Evolutionary conservation across 1,140 invertebrate genomes (phyloP), one percentile per base, ranked within the genome.

Genomic region (Apis laboriosa): DNA sequence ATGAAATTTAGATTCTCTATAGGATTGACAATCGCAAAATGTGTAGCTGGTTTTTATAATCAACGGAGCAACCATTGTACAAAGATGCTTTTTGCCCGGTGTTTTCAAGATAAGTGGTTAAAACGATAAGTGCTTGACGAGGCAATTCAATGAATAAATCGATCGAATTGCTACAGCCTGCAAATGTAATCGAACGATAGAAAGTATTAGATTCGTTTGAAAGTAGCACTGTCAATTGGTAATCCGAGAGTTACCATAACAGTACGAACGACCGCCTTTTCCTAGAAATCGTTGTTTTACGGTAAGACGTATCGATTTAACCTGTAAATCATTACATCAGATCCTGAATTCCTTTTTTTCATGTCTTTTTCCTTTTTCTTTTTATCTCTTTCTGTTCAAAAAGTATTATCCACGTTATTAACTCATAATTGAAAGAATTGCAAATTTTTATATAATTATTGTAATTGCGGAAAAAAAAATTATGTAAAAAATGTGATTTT

Each of bases 131-230:
- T n/a, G 63, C n/a, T 34, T 43, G 43, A 5, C 2, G n/a, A 55
- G 58, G 72, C 24, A 58, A 58, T 67, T 43, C 49, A n/a, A 56
- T 21, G 34, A 55, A 51, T 68, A 24, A 56, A 74, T 58, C 34
- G 72, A 76, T 60, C 43, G 9, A 34, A 24, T 43, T 28, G 58
- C 15, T n/a, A 24, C 11, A 21, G 19, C 12, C 56, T 49, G 64
- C 64, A 34, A 53, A 55, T 77, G 55, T 61, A 77, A 82, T 77
- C 74, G 58, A 51, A 68, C 73, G 24, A 17, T 77, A 77, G 80
- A 82, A 82, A 82, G 80, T 82, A 77, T 77, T 68, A 51, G 73
- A 82, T 82, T 60, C 73, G 49, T 61, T 77, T 60, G 73, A 82
- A 77, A 82, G 73, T 68, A 60, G 80, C 80, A 77, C 55, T 68